A percentile compares a stretch with the other conserved stretches of the same genome.
Evolutionary conservation across 2,888 invertebrate species (phyloP).

Genomic region (Stegana nigrithorax): DNA sequence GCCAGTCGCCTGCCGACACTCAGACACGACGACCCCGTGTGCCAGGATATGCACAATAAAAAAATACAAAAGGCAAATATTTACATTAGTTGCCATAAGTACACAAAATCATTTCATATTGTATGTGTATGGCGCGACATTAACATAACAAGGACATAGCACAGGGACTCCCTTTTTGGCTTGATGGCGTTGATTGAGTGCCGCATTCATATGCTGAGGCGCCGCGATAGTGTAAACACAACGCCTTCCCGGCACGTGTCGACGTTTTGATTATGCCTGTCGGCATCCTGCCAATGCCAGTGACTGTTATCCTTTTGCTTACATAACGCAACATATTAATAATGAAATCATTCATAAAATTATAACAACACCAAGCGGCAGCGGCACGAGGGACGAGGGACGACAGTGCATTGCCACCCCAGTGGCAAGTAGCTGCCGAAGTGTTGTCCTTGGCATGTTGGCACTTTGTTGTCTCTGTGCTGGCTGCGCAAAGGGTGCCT

Average conservation of each 20-base stretch:
- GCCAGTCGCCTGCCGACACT: neutral
- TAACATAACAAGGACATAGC: too few species aligned
- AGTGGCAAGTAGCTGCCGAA: neutral
- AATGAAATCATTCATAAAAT: slow-evolving; percentile 63
- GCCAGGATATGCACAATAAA: neutral
- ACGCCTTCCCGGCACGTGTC: slow-evolving; percentile 65
- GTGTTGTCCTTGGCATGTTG: slow-evolving; percentile 41
- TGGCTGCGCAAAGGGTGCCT: slow-evolving; percentile 19
- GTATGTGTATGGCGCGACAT: too few species aligned
- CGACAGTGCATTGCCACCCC: slow-evolving; percentile 21
- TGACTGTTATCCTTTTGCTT: slow-evolving; percentile 29
- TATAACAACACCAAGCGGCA: slow-evolving; percentile 52
- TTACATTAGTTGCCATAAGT: slow-evolving; percentile 57
- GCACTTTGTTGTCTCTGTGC: slow-evolving; percentile 43
- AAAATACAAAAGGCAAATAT: slow-evolving; percentile 46
- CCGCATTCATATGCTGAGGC: slow-evolving; percentile 24
- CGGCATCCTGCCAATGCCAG: slow-evolving; percentile 1
- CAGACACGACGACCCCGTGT: neutral
- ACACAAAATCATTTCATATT: slow-evolving; percentile 55
- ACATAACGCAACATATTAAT: slow-evolving; percentile 55
- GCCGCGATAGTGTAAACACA: slow-evolving; percentile 59
- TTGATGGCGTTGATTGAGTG: slow-evolving; percentile 22
- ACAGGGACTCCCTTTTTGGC: too few species aligned
- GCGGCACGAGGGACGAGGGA: neutral
- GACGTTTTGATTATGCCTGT: slow-evolving; percentile 34